Base-by-base conservation (phyloP, 2,113 vertebrate species). In the Ptilorrhoa leucosticta region DNA sequence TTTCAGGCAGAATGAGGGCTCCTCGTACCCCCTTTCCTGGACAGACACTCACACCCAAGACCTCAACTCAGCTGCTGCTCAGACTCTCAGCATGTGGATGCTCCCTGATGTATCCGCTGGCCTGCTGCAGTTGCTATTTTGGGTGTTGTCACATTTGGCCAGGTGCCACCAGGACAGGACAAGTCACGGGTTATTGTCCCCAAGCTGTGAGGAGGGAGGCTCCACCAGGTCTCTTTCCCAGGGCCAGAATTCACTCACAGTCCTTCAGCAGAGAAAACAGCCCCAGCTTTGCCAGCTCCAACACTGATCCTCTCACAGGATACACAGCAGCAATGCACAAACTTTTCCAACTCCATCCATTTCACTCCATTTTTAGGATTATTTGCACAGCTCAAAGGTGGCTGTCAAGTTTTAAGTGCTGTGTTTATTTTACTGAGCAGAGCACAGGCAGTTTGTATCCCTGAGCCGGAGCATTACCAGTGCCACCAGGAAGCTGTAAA, bases 41-140 rank as follows among this genome's bases (percentile, higher is more conserved):
- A 33, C 0, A 0, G 78, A 64, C 64, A 31, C 68, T 93, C 39
- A 3, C 24, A 22, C 8, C 15, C 28, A 56, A 14, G 15, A 82
- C 20, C 21, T 10, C 3, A 0, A 1, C 50, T 33, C 0, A 0
- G 56, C 58, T 48, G 28, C 24, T n/a, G 63, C 63, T 39, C 8
- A 7, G 60, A 54, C 51, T 24, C 69, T 26, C 58, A 1, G 40
- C 0, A 0, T 13, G 23, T 24, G 22, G n/a, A 23, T 26, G 14
- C 40, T 66, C 39, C n/a, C 68, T 20, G 54, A 65, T 2, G 0
- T 26, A 56, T 4, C 5, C 61, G 23, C 31, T 2, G 0, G n/a
- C 60, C 63, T 51, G 61, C 69, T 26, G 15, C 68, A 23, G 39
- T 18, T 61, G 63, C 76, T 83, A 2, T 61, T 93, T 50, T 45